phyloP scores from a whole-genome alignment of 37 sponge, comb jelly and placozoan genomes.

The Cladorhizidae sp. region DNA sequence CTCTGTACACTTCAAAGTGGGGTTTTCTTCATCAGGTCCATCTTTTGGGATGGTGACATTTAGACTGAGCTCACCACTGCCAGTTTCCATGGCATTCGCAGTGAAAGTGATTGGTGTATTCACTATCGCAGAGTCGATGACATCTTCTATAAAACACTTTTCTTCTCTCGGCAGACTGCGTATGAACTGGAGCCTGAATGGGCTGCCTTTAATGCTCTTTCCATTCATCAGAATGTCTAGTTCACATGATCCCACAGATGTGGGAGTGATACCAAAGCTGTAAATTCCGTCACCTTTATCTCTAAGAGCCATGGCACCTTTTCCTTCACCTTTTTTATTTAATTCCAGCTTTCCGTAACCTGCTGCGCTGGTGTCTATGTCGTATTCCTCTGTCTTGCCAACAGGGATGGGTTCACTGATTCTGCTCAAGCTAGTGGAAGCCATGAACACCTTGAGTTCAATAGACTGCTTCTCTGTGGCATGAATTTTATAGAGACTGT shows the following conservation, averaged over 20 bases:
- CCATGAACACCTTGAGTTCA: slow-evolving; percentile 54
- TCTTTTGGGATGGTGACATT: slow-evolving; percentile 34
- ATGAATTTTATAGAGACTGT: slow-evolving; percentile 39
- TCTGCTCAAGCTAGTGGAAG: background rate
- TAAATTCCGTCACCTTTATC: slow-evolving; percentile 41
- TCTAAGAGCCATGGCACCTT: slow-evolving; percentile 26
- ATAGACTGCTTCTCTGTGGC: slow-evolving; percentile 23
- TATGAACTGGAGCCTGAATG: slow-evolving; percentile 30
- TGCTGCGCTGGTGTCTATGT: slow-evolving; percentile 64
- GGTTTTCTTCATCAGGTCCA: slow-evolving; percentile 34
- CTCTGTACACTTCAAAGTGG: slow-evolving; percentile 29
- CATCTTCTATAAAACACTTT: slow-evolving; percentile 44
- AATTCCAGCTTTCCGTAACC: slow-evolving; percentile 69
- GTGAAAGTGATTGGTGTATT: slow-evolving; percentile 22
- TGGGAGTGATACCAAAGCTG: slow-evolving; percentile 20
- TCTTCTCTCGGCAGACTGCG: slow-evolving; percentile 50
- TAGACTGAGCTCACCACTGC: slow-evolving; percentile 26
- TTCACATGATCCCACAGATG: slow-evolving; percentile 29
- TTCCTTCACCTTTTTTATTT: slow-evolving; percentile 35
- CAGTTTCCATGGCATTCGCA: slow-evolving; percentile 11
- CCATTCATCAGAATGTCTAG: slow-evolving; percentile 47
- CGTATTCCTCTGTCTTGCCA: slow-evolving; percentile 36
- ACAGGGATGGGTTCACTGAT: slow-evolving; percentile 28
- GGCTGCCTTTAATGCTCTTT: slow-evolving; percentile 66
- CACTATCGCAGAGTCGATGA: slow-evolving; percentile 20